Base-by-base conservation (phyloP, 2,113 vertebrate genomes). In the Turnix velox region DNA sequence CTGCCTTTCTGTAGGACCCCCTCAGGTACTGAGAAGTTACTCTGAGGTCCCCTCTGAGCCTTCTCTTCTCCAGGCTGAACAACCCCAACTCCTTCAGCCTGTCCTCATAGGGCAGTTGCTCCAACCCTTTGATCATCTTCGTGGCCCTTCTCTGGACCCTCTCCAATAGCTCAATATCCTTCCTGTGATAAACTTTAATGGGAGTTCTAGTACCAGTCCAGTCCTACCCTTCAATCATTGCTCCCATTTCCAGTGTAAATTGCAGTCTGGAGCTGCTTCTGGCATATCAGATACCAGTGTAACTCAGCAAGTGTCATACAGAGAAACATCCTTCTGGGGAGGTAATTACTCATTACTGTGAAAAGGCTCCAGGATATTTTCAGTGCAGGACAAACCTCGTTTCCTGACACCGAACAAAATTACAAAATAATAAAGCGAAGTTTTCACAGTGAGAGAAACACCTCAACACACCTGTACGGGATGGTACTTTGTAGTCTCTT, bases 171-270 rank as follows among this genome's bases (percentile, higher is more conserved):
- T n/a, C n/a, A n/a, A n/a, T n/a, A n/a, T n/a, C n/a, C n/a, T n/a
- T n/a, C n/a, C n/a, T n/a, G n/a, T n/a, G n/a, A n/a, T n/a, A n/a
- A n/a, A n/a, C n/a, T n/a, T n/a, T n/a, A 75, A 85, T 61, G 65
- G 45, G 42, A 94, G 71, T 79, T 79, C 49, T 28, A 33, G 54
- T 61, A n/a, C 45, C 58, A 75, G 35, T 51, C 45, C 58, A 75
- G 35, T 51, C 46, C 85, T 76, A 76, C 63, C 69, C 86, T 77
- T 80, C 77, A 80, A 92, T 81, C 85, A 88, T 52, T 2, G 22
- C 66, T 93, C 86, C 77, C 65, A 90, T 87, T 84, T 92, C 88
- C 51, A 55, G 85, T 49, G n/a, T 79, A 69, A 91, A 79, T 92
- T 63, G 59, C 89, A 73, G 82, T 65, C 87, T 5, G 10, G 65